These are phyloP conservation scores for Drosophila kepulauana DNA, from an alignment of 1,140 invertebrate species.

Conservation along the genomic window DNA sequence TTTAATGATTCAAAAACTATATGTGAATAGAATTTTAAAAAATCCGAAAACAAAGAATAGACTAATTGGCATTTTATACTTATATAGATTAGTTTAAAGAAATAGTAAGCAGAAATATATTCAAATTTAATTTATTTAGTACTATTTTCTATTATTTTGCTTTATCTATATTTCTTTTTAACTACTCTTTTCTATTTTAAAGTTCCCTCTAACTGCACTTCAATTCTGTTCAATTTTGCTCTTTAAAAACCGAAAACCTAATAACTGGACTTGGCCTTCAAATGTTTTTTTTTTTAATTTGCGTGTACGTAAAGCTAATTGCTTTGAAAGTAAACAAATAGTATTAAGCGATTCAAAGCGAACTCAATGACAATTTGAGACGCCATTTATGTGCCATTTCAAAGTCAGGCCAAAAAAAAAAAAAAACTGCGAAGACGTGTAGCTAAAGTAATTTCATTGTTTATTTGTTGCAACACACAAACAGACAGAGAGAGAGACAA, in stretches of 20 bases:
- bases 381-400: conserved; percentile 38
- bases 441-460: conserved; percentile 18
- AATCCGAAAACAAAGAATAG: no score
- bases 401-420: conserved; percentile 25
- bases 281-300: conserved; percentile 6
- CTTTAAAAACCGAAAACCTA: not conserved
- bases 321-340: conserved; percentile 25
- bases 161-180: no score
- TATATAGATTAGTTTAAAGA: no score
- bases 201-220: no score
- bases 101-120: no score
- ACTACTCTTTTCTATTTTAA: no score
- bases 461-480: conserved; percentile 35
- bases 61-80: no score
- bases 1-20: no score
- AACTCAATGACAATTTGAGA: conserved; percentile 43
- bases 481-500: no score
- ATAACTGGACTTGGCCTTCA: conserved; percentile 23
- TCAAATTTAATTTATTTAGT: no score
- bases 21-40: no score
- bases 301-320: conserved; percentile 39
- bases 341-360: conserved; percentile 21
- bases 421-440: conserved; percentile 30
- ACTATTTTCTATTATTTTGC: no score
- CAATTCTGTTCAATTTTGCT: not conserved